phyloP scores from a whole-genome alignment of 1,140 invertebrate genomes.

The Stegodyphus dumicola region DNA sequence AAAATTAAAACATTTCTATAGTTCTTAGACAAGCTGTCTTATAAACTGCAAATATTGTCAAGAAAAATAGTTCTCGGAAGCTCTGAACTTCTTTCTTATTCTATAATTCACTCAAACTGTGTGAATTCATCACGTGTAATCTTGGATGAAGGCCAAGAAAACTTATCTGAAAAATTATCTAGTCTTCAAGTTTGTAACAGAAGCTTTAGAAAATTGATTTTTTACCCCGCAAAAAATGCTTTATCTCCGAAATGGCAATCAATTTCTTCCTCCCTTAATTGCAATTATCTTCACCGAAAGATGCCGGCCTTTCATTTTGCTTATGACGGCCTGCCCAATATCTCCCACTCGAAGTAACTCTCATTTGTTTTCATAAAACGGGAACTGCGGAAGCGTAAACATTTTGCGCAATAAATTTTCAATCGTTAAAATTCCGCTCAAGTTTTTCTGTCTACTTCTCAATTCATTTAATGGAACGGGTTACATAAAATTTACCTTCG shows the following conservation, averaged over 20 bases:
- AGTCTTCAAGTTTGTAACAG: no score
- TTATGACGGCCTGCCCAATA: no score
- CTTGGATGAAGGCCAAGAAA: no score
- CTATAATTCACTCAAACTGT: no score
- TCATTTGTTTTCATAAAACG: constrained; percentile 57
- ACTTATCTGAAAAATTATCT: no score
- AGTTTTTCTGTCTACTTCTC: constrained; percentile 16
- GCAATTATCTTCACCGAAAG: constrained; percentile 28
- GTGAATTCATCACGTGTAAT: no score
- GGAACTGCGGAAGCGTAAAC: constrained; percentile 56
- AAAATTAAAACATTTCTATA: no score
- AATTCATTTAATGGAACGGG: constrained; percentile 24
- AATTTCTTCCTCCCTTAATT: constrained; percentile 31
- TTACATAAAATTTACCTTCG: constrained; percentile 8
- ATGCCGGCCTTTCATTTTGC: constrained; percentile 35
- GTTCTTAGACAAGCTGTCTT: no score
- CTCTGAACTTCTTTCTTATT: no score
- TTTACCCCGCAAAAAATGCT: background rate
- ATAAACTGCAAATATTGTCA: no score
- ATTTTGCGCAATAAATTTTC: constrained; percentile 54
- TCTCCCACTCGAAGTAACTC: background rate
- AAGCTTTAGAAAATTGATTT: background rate
- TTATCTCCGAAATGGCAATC: constrained; percentile 36
- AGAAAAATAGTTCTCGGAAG: no score
- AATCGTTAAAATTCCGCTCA: constrained; percentile 28